Conservation (phyloP, 2,797 vertebrate genomes). For the Hyperoplus immaculatus region DNA sequence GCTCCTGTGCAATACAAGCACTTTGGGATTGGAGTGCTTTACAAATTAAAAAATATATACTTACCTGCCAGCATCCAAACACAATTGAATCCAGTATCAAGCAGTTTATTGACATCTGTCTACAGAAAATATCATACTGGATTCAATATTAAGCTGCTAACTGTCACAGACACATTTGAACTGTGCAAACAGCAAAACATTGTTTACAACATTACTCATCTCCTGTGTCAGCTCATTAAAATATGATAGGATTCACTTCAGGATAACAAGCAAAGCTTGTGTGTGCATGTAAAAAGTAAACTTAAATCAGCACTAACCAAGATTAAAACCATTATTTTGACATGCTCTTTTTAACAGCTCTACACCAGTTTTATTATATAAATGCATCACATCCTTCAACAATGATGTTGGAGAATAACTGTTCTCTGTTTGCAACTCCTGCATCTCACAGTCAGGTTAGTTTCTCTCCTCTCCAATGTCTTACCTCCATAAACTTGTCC, state of each 20-base stretch:
- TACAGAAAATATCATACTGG: constrained; percentile 32
- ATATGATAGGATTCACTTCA: neutral
- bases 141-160: constrained; percentile 50
- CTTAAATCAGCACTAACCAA: neutral
- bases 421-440: constrained; percentile 1
- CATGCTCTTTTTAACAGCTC: neutral
- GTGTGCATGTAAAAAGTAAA: neutral
- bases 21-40: too few relatives aligned
- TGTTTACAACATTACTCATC: neutral
- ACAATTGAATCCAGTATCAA: constrained; percentile 40
- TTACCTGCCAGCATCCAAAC: constrained; percentile 3
- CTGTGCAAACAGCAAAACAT: neutral
- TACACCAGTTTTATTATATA: neutral
- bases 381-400: neutral
- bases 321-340: neutral
- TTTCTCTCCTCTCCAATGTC: constrained; percentile 25
- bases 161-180: constrained; percentile 7
- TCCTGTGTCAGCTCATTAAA: neutral
- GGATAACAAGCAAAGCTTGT: neutral
- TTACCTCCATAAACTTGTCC: constrained; percentile 81
- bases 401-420: neutral
- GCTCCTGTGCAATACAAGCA: neutral
- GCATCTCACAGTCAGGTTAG: neutral
- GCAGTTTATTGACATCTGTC: constrained; percentile 38
- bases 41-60: neutral